These are phyloP conservation scores for Lampris megalopsis DNA, from an alignment of 2,113 vertebrate genomes.

Conservation along the genomic window DNA sequence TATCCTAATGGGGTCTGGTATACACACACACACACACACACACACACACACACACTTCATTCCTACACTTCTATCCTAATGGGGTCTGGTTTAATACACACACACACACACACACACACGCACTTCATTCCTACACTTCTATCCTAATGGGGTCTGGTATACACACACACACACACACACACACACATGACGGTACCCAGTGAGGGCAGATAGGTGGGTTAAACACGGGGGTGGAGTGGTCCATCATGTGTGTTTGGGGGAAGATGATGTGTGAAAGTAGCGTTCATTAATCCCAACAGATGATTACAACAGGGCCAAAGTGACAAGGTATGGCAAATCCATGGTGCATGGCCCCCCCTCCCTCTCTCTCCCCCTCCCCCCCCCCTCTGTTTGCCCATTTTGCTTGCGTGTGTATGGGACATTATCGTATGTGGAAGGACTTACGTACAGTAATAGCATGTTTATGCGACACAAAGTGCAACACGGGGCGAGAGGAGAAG, in stretches of 20 bases:
- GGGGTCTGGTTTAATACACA: no score
- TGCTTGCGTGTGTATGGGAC: background rate
- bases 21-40: no score
- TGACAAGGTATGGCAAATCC: conserved; percentile 51
- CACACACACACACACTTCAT: no score
- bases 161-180: no score
- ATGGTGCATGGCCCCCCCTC: conserved; percentile 45
- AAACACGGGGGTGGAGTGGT: conserved; percentile 83
- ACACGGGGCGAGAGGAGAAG: conserved; percentile 16
- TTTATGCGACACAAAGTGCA: conserved; percentile 56
- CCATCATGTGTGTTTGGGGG: conserved; percentile 86
- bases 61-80: no score
- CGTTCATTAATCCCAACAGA: conserved; percentile 81
- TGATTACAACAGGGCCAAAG: conserved; percentile 60
- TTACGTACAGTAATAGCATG: conserved; percentile 19
- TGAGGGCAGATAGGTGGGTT: conserved; percentile 81
- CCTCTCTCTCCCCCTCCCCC: background rate
- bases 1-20: no score
- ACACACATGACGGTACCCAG: conserved; percentile 78
- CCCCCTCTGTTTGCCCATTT: background rate
- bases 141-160: no score
- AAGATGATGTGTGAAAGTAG: conserved; percentile 82
- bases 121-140: no score
- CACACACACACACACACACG: no score
- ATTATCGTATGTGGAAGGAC: no score